phyloP scores from a whole-genome alignment of 2,888 invertebrate species.

The Hylaea fasciaria region DNA sequence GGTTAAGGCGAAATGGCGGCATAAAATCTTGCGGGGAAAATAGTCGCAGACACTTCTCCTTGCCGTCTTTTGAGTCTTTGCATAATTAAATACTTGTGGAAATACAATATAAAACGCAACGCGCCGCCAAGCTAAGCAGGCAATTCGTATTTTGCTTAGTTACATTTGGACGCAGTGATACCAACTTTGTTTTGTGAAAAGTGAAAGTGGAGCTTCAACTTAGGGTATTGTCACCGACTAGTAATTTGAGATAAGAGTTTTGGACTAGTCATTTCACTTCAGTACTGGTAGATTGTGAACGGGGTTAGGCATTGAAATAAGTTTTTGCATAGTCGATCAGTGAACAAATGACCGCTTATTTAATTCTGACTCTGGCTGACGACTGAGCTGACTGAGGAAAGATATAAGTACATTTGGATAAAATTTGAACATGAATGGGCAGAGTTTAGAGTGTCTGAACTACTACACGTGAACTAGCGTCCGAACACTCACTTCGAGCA shows the following conservation, averaged over 20 bases:
- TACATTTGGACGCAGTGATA: conserved; percentile 45
- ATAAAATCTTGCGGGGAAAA: conserved; percentile 58
- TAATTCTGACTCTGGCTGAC: too few species aligned
- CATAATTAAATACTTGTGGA: conserved; percentile 68
- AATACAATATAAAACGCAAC: conserved; percentile 55
- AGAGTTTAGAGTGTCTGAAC: too few species aligned
- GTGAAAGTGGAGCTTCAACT: conserved; percentile 23
- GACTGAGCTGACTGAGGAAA: too few species aligned
- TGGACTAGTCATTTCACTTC: conserved; percentile 6
- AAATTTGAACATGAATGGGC: too few species aligned
- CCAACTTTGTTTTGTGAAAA: conserved; percentile 34
- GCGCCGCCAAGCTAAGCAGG: conserved; percentile 57
- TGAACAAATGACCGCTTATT: neutral
- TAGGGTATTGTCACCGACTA: conserved; percentile 18
- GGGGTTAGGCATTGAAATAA: too few species aligned
- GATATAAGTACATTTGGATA: too few species aligned
- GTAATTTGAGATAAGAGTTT: conserved; percentile 20
- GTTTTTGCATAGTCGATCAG: too few species aligned
- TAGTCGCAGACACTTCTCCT: conserved; percentile 59
- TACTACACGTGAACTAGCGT: too few species aligned
- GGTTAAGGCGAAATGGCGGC: conserved; percentile 59
- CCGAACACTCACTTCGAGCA: too few species aligned
- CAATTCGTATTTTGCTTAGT: conserved; percentile 63
- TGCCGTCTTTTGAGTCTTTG: conserved; percentile 52
- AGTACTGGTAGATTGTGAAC: neutral